Percentiles rank a stretch among this genome's conserved stretches.
These are phyloP conservation scores for Gibbula magus DNA, from an alignment of 2,888 invertebrate species.

Conservation along the genomic window DNA sequence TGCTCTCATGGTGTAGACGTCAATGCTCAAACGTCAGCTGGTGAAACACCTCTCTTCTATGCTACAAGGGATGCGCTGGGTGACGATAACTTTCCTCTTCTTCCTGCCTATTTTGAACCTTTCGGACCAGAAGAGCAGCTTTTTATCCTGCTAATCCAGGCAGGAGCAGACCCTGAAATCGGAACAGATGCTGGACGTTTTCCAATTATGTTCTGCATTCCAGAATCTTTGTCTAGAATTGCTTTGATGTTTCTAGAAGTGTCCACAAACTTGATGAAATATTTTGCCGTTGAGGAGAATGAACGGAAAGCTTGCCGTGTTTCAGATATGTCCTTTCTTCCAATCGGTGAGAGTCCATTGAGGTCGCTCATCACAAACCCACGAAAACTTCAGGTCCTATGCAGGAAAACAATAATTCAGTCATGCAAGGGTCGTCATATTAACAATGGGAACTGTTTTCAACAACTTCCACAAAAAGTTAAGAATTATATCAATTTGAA, in stretches of 20 bases:
- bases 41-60: conserved; percentile 4
- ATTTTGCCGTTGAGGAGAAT: neutral
- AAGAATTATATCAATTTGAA: conserved; percentile 6
- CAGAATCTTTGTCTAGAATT: neutral
- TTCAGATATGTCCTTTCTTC: conserved; percentile 5
- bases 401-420: neutral
- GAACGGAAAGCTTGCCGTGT: neutral
- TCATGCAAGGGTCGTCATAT: conserved; percentile 2
- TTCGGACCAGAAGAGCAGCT: neutral
- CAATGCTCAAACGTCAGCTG: neutral
- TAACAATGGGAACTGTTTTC: neutral
- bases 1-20: neutral
- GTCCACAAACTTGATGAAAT: neutral
- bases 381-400: neutral
- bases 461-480: neutral
- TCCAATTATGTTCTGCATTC: conserved; percentile 3
- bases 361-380: neutral
- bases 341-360: neutral
- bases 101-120: neutral
- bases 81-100: conserved; percentile 5
- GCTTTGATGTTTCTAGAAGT: conserved; percentile 14
- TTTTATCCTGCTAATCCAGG: neutral
- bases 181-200: neutral
- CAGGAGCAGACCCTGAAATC: neutral
- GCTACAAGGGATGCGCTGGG: neutral